Base-by-base conservation (phyloP, 2,797 vertebrate species). In the Clarias platycephalus region DNA sequence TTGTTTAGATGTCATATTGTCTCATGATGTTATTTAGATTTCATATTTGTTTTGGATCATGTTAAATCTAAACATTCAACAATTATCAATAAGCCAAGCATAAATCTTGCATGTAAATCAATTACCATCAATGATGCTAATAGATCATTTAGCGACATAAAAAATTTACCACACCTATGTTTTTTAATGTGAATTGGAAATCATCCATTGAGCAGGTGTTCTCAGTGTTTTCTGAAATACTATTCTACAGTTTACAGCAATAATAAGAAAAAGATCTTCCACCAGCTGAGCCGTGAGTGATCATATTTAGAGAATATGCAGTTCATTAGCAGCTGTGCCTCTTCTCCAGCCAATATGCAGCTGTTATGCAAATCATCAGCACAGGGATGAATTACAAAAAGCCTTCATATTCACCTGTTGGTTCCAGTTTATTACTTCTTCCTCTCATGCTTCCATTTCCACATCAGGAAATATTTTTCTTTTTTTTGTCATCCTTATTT, bases 311-410 rank as follows among this genome's bases (percentile, higher is more conserved):
- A 79, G 83, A 81, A 80, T 62, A 74, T 70, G 53, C 49, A 44
- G 49, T 44, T 62, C 53, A 81, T 82, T 67, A 83, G 60, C 53
- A 60, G 53, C 37, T 80, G 34, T 75, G 83, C 49, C 71, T 72
- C 74, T 68, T 63, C 82, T n/a, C 26, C 78, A 88, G 60, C 64
- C 18, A 83, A 82, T 60, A 86, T 86, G 71, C 75, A 86, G 82
- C 82, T 85, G 75, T 77, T 80, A 85, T 88, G 82, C 75, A 86
- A 88, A 90, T 86, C 76, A 75, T 72, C 77, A 26, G 68, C 64
- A 18, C 37, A 68, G 22, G 67, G 34, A 87, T 55, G 66, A n/a
- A 79, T 78, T 77, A 60, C 75, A 76, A 72, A 74, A 60, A 58
- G 78, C 31, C 40, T 84, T 83, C 80, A 76, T 72, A 80, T 86